phyloP scores from a whole-genome alignment of 2,888 invertebrate genomes.

The Heteromurus nitidus region DNA sequence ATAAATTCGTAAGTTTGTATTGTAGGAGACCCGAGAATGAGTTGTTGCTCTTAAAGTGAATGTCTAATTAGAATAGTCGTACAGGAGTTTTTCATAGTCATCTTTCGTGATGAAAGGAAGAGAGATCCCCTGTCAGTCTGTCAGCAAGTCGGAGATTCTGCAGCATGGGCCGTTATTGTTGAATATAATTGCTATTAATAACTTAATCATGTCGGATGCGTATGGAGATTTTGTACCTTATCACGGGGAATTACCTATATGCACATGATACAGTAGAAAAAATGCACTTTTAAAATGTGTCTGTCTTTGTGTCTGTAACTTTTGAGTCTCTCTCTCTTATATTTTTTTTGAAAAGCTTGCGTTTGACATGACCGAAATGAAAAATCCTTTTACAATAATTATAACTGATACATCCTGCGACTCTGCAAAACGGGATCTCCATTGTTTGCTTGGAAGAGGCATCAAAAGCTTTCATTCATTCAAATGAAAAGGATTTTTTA shows the following conservation, averaged over 20 bases:
- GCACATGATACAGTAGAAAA: slow-evolving; percentile 8
- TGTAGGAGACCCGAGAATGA: too few relatives aligned
- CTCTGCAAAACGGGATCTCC: slow-evolving; percentile 53
- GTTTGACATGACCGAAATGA: slow-evolving; percentile 44
- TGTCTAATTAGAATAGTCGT: slow-evolving; percentile 44
- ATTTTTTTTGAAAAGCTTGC: slow-evolving; percentile 31
- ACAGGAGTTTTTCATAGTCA: slow-evolving; percentile 24
- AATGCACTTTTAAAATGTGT: too few relatives aligned
- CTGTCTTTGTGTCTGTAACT: background rate
- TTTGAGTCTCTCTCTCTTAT: background rate
- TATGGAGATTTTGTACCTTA: slow-evolving; percentile 51
- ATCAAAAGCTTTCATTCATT: slow-evolving; percentile 8
- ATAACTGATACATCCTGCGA: slow-evolving; percentile 42
- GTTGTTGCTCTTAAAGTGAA: slow-evolving; percentile 20
- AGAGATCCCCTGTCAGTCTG: slow-evolving; percentile 22
- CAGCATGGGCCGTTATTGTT: slow-evolving; percentile 43
- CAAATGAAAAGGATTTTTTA: background rate
- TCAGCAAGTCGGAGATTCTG: slow-evolving; percentile 12
- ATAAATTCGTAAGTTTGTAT: too few relatives aligned
- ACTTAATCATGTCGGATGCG: slow-evolving; percentile 56
- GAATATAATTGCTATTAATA: slow-evolving; percentile 61
- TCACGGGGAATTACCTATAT: slow-evolving; percentile 46
- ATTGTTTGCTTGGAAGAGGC: slow-evolving; percentile 41
- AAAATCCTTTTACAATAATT: slow-evolving; percentile 42
- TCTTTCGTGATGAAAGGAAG: slow-evolving; percentile 40